phyloP scores from a whole-genome alignment of 2,888 invertebrate genomes.

The Euplagia quadripunctaria region DNA sequence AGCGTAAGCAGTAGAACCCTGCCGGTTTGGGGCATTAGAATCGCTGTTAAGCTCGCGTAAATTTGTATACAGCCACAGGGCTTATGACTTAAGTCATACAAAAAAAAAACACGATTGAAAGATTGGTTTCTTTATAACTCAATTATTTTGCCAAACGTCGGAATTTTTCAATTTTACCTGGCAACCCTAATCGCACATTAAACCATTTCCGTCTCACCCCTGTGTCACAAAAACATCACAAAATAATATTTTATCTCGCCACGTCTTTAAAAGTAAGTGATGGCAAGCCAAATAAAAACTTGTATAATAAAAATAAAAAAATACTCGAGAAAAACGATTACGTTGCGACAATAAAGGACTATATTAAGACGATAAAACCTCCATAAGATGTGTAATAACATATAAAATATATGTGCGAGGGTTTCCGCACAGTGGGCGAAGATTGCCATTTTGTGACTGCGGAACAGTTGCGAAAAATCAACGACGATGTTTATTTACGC shows the following conservation, averaged over 20 bases:
- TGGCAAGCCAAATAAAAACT: conserved; percentile 47
- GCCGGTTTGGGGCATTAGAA: too few species aligned
- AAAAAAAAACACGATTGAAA: neutral
- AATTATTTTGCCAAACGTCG: neutral
- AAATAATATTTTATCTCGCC: conserved; percentile 6
- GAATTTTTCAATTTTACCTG: neutral
- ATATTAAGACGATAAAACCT: conserved; percentile 52
- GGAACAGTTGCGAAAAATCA: conserved; percentile 41
- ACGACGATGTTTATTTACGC: conserved; percentile 13
- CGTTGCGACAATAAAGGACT: conserved; percentile 43
- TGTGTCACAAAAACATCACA: neutral
- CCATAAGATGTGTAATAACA: conserved; percentile 43
- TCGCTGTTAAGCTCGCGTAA: neutral
- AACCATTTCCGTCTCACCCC: neutral
- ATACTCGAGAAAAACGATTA: conserved; percentile 47
- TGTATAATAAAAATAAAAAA: conserved; percentile 48
- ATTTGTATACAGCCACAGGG: neutral
- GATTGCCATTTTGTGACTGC: conserved; percentile 31
- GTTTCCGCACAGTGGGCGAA: conserved; percentile 35
- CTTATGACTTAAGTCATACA: neutral
- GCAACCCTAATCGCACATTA: neutral
- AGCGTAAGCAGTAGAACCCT: neutral
- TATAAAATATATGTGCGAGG: conserved; percentile 45
- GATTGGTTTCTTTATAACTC: neutral
- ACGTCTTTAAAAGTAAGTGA: conserved; percentile 21